Percentiles rank a stretch among this genome's conserved stretches.
phyloP scores from a whole-genome alignment of 2,113 vertebrate genomes.

The Crotophaga sulcirostris region DNA sequence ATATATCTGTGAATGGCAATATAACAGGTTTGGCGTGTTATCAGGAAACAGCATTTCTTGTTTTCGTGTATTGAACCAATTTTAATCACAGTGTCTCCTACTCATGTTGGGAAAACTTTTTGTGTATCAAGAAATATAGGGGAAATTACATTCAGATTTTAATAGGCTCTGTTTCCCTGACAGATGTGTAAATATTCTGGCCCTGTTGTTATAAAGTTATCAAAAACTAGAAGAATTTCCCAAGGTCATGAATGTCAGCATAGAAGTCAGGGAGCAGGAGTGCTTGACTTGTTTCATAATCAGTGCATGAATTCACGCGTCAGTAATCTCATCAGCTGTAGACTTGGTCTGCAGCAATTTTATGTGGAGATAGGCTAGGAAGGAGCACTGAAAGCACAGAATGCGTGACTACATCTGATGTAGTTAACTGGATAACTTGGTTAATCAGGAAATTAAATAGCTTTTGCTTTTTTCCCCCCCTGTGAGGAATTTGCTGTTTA shows the following conservation, averaged over 20 bases:
- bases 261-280: not conserved
- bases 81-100: not conserved
- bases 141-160: not conserved
- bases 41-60: not conserved
- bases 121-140: not conserved
- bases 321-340: not conserved
- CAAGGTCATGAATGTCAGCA: not conserved
- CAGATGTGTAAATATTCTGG: not conserved
- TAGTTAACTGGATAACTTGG: not conserved
- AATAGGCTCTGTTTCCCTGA: not conserved
- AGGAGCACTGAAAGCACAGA: not conserved
- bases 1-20: not conserved
- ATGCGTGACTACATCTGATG: not conserved
- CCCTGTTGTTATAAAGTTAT: not conserved
- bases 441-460: not conserved
- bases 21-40: not conserved
- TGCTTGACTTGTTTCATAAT: not conserved
- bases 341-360: not conserved
- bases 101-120: not conserved
- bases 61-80: not conserved
- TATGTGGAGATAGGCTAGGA: not conserved
- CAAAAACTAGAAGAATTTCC: not conserved
- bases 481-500: constrained; percentile 46
- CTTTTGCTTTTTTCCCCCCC: not conserved
- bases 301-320: accelerated